Conservation (phyloP, 2,113 vertebrate species). For the Rhipidura dahli region DNA sequence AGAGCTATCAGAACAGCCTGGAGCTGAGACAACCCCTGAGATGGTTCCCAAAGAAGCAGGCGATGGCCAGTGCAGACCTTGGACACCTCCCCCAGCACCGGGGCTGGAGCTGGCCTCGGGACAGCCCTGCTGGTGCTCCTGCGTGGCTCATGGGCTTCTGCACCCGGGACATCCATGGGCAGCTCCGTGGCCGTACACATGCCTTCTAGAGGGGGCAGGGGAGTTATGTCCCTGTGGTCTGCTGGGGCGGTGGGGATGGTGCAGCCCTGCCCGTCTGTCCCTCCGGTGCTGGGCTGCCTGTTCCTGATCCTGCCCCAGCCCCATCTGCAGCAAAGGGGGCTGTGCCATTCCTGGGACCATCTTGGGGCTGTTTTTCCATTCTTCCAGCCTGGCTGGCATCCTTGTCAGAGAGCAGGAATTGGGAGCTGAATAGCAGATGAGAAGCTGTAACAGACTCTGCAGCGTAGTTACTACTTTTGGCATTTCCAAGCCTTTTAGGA, state of each 20-base stretch:
- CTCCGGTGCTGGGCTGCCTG: not conserved
- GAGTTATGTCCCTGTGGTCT: not conserved
- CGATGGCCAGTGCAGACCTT: fast-evolving
- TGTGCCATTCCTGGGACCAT: not conserved
- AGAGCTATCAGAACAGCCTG: not conserved
- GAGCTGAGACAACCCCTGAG: not conserved
- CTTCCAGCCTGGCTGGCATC: not conserved
- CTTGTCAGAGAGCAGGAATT: not conserved
- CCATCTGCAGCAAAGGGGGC: not conserved
- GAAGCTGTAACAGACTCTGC: not conserved
- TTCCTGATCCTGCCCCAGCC: not conserved
- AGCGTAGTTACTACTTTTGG: not conserved
- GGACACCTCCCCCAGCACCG: not conserved
- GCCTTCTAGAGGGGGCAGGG: not conserved
- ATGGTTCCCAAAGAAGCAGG: not conserved
- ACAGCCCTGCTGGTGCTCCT: not conserved
- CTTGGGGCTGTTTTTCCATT: not conserved
- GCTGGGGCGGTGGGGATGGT: not conserved
- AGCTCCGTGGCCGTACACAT: not conserved
- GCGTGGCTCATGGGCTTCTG: not conserved
- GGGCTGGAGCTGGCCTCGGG: not conserved
- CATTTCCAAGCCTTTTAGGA: not conserved
- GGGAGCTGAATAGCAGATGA: not conserved
- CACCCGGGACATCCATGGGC: fast-evolving
- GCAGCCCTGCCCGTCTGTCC: not conserved